Conservation (phyloP, 2,797 vertebrate genomes). For the Epinephelus malabaricus region DNA sequence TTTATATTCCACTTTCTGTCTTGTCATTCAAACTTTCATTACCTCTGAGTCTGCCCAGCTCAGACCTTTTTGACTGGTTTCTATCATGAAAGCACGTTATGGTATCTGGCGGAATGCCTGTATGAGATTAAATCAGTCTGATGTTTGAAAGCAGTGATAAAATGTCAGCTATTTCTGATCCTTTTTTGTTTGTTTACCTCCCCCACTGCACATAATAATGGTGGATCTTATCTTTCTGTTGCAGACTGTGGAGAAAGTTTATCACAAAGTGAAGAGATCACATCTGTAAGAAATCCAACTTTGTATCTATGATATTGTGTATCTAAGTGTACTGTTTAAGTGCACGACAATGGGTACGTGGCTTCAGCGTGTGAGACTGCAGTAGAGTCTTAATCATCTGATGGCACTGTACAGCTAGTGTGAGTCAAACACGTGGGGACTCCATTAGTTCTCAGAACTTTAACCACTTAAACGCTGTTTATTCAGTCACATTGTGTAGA, state of each 20-base stretch:
- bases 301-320: conserved; percentile 5
- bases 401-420: background rate
- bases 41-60: conserved; percentile 5
- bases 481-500: background rate
- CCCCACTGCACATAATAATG: conserved; percentile 18
- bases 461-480: background rate
- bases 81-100: conserved; percentile 20
- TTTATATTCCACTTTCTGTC: conserved; percentile 1
- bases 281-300: conserved; percentile 24
- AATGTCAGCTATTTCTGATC: conserved; percentile 52
- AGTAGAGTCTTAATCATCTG: conserved; percentile 9
- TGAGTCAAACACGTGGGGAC: background rate
- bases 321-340: background rate
- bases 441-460: background rate
- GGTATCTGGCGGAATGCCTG: conserved; percentile 22
- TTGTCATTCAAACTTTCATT: conserved; percentile 26
- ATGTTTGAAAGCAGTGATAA: conserved; percentile 41
- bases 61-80: conserved; percentile 44
- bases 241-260: conserved; percentile 40
- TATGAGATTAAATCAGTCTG: conserved; percentile 42
- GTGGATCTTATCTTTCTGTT: conserved; percentile 45
- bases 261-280: conserved; percentile 38
- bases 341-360: background rate
- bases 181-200: conserved; percentile 45
- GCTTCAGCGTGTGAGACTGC: background rate